Evolutionary conservation across 2,113 vertebrate genomes (phyloP), one percentile per base, ranked within the genome.

Genomic region (Tragelaphus buxtoni): DNA sequence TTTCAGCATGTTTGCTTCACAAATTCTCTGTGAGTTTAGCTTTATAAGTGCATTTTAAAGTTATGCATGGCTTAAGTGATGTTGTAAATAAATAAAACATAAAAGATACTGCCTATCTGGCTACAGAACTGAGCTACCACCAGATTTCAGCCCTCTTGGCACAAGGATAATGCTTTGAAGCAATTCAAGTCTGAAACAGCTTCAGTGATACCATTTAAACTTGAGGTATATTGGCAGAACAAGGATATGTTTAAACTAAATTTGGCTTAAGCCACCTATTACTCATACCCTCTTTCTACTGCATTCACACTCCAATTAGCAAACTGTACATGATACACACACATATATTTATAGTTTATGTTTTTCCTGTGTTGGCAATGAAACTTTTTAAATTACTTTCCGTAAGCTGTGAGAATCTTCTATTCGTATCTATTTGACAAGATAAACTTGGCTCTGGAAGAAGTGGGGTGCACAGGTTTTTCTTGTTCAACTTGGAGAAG

Each of bases 221-320:
- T 96, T 45, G 92, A 98, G 98, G 97, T 98, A 95, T 82, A 79
- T 91, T 97, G 96, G 97, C 97, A 98, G 97, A 96, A 69, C 63
- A 88, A 93, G 91, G 42, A 97, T 95, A 74, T 92, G 88, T 95
- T 82, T 96, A 95, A 82, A 97, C 98, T 98, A 98, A 97, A 97
- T 96, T 97, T 97, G 95, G 97, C 96, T 96, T 83, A 96, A 96
- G 95, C 77, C 94, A 98, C 88, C 96, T 98, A 97, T 97, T 98
- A 97, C 96, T 98, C 97, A 98, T 90, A 92, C 94, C 84, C 94
- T 93, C 80, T 96, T 95, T 96, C 94, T 91, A 87, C 93, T 79
- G 94, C 92, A 94, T 98, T 98, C 97, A 97, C 96, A 98, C 96
- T 96, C 97, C 97, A 98, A 97, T 97, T 98, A 98, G 98, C 95